Evolutionary conservation across 1,140 invertebrate genomes (phyloP).

Genomic region (Neodiprion fabricii): DNA sequence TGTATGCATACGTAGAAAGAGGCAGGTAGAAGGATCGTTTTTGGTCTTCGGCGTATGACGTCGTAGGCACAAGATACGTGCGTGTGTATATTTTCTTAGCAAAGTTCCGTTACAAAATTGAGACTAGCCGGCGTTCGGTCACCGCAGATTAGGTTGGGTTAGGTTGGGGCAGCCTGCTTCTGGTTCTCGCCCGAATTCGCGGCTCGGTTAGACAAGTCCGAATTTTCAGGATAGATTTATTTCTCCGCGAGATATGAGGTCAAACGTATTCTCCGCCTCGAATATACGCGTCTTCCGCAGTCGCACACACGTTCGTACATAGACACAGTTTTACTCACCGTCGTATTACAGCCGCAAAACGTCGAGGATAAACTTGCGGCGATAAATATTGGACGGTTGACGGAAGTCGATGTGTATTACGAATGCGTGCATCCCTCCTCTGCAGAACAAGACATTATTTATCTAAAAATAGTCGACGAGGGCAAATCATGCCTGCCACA

Average conservation of each 20-base stretch:
- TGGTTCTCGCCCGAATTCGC: too few species aligned
- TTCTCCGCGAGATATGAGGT: not conserved
- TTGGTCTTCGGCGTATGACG: too few species aligned
- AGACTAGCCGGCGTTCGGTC: not conserved
- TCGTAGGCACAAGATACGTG: too few species aligned
- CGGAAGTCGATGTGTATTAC: not conserved
- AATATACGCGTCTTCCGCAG: not conserved
- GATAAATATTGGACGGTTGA: not conserved
- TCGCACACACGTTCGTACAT: not conserved
- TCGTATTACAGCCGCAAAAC: not conserved
- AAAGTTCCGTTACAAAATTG: not conserved
- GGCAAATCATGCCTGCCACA: too few species aligned
- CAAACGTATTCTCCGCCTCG: not conserved
- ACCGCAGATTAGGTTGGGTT: too few species aligned
- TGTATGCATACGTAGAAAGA: not conserved
- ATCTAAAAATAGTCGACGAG: too few species aligned
- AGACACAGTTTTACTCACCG: not conserved
- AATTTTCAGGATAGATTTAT: slow-evolving; percentile 2
- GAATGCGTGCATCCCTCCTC: too few species aligned
- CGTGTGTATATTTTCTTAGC: not conserved
- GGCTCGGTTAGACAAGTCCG: not conserved
- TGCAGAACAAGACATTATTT: too few species aligned
- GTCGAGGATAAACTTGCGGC: not conserved
- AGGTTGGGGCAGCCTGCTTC: too few species aligned
- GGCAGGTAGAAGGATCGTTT: too few species aligned